A percentile compares a stretch with the other conserved stretches of the same genome.
Conservation (phyloP, 2,888 invertebrate species). For the Drosophila neonasuta region DNA sequence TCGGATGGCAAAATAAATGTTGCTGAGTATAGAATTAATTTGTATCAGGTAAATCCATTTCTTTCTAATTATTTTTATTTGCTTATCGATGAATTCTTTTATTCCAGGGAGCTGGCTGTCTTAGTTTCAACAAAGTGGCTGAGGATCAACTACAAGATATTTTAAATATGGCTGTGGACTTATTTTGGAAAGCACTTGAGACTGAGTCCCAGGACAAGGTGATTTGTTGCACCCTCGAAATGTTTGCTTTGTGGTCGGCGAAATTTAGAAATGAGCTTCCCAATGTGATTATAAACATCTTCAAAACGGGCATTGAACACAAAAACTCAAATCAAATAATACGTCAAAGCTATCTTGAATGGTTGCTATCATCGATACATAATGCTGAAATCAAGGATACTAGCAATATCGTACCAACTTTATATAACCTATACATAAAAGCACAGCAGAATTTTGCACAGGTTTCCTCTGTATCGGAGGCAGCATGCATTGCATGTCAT, state of each 20-base stretch:
- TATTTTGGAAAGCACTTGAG: slow-evolving; percentile 90
- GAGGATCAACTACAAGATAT: slow-evolving; percentile 84
- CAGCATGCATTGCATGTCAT: slow-evolving; percentile 87
- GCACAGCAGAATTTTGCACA: slow-evolving; percentile 90
- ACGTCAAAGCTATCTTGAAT: slow-evolving; percentile 89
- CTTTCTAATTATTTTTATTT: not conserved
- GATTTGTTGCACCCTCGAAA: slow-evolving; percentile 90
- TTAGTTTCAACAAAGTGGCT: slow-evolving; percentile 87
- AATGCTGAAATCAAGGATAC: slow-evolving; percentile 83
- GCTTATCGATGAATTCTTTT: not conserved
- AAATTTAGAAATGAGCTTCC: slow-evolving; percentile 87
- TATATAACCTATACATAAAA: slow-evolving; percentile 88
- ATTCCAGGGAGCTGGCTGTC: slow-evolving; percentile 86
- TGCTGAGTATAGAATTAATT: slow-evolving; percentile 93
- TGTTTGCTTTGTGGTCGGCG: slow-evolving; percentile 90
- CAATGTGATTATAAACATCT: slow-evolving; percentile 85
- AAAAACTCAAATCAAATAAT: slow-evolving; percentile 91
- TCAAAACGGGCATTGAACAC: slow-evolving; percentile 88
- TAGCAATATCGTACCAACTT: slow-evolving; percentile 84
- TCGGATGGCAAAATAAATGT: slow-evolving; percentile 95
- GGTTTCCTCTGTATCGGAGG: slow-evolving; percentile 87
- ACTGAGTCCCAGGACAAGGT: slow-evolving; percentile 96
- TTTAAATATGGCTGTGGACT: slow-evolving; percentile 85
- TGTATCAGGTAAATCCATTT: slow-evolving; percentile 86
- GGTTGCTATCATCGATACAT: slow-evolving; percentile 87